A percentile compares a stretch with the other conserved stretches of the same genome.
These are phyloP conservation scores for Sebastes goodei DNA, from an alignment of 2,797 vertebrate species.

Conservation along the genomic window DNA sequence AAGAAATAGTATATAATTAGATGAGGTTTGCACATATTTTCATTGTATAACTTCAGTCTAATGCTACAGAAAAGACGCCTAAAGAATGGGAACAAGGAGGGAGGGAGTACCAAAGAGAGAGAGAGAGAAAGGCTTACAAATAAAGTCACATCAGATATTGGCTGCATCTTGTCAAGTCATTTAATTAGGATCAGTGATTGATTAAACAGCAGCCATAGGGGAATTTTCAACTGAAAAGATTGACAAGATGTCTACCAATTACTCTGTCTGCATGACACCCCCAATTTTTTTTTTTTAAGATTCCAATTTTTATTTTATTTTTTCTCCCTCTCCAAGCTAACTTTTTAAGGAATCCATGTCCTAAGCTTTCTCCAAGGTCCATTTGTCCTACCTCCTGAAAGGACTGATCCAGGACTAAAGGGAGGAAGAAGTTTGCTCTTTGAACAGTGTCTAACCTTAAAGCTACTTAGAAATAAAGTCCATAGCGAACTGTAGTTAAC, in stretches of 20 bases:
- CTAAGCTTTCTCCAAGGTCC: background rate
- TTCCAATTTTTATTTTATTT: background rate
- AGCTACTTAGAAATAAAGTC: conserved; percentile 20
- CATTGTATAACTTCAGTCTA: background rate
- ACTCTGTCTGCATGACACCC: background rate
- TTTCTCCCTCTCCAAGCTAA: background rate
- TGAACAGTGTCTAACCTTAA: conserved; percentile 23
- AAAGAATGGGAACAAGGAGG: background rate
- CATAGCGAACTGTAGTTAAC: conserved; percentile 3
- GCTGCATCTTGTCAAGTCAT: conserved; percentile 21
- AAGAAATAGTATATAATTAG: background rate
- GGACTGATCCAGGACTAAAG: background rate
- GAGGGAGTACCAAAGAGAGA: background rate
- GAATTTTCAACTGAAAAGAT: conserved; percentile 50
- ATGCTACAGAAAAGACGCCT: background rate
- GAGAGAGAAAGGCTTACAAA: background rate
- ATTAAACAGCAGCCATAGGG: conserved; percentile 39
- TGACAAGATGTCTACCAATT: conserved; percentile 38
- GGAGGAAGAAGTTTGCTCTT: conserved; percentile 2
- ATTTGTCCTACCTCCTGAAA: conserved; percentile 8
- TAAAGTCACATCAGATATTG: conserved; percentile 4
- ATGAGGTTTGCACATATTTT: background rate
- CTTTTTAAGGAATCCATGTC: conserved; percentile 29
- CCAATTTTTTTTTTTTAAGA: background rate
- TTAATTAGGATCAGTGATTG: conserved; percentile 47